Percentiles rank a stretch among this genome's conserved stretches.
These are phyloP conservation scores for Chrysotoxum bicinctum DNA, from an alignment of 2,888 invertebrate genomes.

Conservation along the genomic window DNA sequence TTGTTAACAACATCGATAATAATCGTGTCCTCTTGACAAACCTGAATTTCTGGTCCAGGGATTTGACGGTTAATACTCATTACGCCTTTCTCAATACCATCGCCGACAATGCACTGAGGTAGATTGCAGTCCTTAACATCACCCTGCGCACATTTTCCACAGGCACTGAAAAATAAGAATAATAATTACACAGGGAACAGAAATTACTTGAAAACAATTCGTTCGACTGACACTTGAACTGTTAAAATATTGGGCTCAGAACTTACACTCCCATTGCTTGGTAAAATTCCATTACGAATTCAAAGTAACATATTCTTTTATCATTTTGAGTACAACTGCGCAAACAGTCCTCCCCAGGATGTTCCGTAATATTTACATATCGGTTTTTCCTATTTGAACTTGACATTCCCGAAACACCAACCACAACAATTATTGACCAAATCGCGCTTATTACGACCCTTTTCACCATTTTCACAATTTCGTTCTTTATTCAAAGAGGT, in stretches of 20 bases:
- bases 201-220: not conserved
- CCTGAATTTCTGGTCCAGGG: constrained; percentile 84
- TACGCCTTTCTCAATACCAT: constrained; percentile 82
- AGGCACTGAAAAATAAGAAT: constrained; percentile 80
- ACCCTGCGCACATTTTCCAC: constrained; percentile 81
- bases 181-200: not conserved
- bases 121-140: constrained; percentile 80
- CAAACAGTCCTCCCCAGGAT: constrained; percentile 77
- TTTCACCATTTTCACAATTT: not conserved
- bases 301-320: constrained; percentile 80
- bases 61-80: constrained; percentile 82
- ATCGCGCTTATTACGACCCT: too few relatives aligned
- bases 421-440: not conserved
- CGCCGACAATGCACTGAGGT: constrained; percentile 82
- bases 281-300: constrained; percentile 81
- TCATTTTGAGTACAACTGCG: constrained; percentile 74
- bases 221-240: too few relatives aligned
- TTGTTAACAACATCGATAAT: constrained; percentile 90
- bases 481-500: not conserved
- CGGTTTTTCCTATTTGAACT: not conserved
- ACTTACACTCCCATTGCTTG: constrained; percentile 81
- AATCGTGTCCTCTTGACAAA: constrained; percentile 90
- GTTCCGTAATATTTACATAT: constrained; percentile 67
- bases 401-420: not conserved
- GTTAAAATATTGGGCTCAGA: too few relatives aligned